Percentiles rank a stretch among this genome's conserved stretches.
Evolutionary conservation across 2,113 vertebrate genomes (phyloP).

Genomic region (Alethe diademata): DNA sequence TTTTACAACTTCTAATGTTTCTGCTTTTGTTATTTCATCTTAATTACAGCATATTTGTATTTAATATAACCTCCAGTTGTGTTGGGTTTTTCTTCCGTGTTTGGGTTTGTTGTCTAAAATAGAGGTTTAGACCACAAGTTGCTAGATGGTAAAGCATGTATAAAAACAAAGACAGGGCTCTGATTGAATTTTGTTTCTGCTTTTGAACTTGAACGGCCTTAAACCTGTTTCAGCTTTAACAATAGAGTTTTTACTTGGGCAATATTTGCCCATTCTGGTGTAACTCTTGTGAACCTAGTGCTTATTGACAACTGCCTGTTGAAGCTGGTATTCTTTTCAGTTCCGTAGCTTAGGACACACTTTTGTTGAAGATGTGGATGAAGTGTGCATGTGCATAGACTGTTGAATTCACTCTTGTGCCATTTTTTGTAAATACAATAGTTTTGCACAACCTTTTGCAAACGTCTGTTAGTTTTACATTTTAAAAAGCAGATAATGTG

Average conservation of each 20-base stretch:
- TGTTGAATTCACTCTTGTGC: constrained; percentile 93
- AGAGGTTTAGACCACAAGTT: constrained; percentile 80
- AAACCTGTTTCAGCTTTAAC: constrained; percentile 87
- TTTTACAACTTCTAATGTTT: constrained; percentile 83
- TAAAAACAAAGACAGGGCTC: constrained; percentile 73
- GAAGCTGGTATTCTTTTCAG: constrained; percentile 76
- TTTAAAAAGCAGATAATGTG: constrained; percentile 75
- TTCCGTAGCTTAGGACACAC: constrained; percentile 77
- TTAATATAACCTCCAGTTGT: constrained; percentile 77
- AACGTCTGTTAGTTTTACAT: constrained; percentile 76
- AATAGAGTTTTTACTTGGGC: constrained; percentile 86
- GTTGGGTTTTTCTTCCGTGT: constrained; percentile 74
- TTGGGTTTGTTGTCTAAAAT: constrained; percentile 73
- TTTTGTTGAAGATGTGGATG: constrained; percentile 79
- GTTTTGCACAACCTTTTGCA: constrained; percentile 95
- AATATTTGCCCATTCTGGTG: constrained; percentile 89
- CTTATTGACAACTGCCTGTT: constrained; percentile 78
- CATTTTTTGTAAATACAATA: constrained; percentile 99
- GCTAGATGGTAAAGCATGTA: constrained; percentile 77
- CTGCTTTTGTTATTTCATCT: constrained; percentile 80
- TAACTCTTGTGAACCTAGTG: constrained; percentile 83
- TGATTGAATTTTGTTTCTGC: constrained; percentile 79
- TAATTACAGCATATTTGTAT: constrained; percentile 82
- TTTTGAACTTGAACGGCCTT: constrained; percentile 88
- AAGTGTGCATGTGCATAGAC: constrained; percentile 90